These are phyloP conservation scores for Argyra leucocephala DNA, from an alignment of 2,888 invertebrate species.

Conservation along the genomic window DNA sequence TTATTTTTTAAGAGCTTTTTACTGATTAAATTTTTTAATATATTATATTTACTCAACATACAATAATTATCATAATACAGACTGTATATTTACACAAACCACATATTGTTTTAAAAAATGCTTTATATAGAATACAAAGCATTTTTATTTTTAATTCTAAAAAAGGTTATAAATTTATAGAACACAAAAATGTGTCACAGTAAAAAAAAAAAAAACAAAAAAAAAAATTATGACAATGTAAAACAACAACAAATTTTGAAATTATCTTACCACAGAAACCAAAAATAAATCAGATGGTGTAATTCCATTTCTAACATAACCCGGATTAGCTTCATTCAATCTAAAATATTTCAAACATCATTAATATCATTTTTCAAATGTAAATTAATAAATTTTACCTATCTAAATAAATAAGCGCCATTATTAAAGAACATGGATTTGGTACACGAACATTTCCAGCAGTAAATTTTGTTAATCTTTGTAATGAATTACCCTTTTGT, in stretches of 20 bases:
- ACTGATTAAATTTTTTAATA: no score
- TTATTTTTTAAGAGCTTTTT: no score
- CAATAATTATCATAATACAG: no score
- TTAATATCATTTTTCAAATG: no score
- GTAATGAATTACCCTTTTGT: slow-evolving; percentile 64
- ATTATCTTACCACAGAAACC: slow-evolving; percentile 70
- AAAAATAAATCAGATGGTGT: slow-evolving; percentile 89
- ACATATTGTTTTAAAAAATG: no score
- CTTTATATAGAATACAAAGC: no score
- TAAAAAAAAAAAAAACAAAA: slow-evolving; percentile 27
- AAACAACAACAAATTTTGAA: not conserved
- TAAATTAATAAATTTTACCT: slow-evolving; percentile 39
- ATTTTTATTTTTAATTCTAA: no score
- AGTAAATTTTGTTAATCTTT: slow-evolving; percentile 64
- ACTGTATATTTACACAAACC: no score
- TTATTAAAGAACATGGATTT: slow-evolving; percentile 76
- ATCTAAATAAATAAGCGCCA: slow-evolving; percentile 89
- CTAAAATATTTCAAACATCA: not conserved
- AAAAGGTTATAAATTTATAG: no score
- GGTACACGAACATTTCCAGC: slow-evolving; percentile 73
- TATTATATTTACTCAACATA: no score
- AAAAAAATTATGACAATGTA: not conserved
- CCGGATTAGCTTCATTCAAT: slow-evolving; percentile 69
- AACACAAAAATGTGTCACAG: no score
- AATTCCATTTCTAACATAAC: slow-evolving; percentile 64